Evolutionary conservation across 2,888 invertebrate genomes (phyloP).

Genomic region (Agrenia bidenticulata): DNA sequence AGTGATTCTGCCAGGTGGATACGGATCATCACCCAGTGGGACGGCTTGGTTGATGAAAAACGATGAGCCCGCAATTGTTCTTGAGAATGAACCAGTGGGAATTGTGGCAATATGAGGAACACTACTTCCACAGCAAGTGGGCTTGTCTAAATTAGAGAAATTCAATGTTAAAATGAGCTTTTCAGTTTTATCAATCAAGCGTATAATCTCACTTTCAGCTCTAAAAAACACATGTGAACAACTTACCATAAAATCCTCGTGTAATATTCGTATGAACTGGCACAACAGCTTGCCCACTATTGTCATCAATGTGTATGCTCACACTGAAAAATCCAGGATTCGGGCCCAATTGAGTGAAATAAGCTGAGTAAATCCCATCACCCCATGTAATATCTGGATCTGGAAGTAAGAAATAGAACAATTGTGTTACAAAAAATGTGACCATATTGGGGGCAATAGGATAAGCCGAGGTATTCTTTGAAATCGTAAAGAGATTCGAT

Average conservation of each 20-base stretch:
- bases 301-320: slow-evolving; percentile 54
- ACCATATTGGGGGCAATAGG: slow-evolving; percentile 1
- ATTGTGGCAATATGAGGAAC: slow-evolving; percentile 53
- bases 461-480: neutral
- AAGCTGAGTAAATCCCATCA: slow-evolving; percentile 58
- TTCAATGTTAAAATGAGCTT: slow-evolving; percentile 9
- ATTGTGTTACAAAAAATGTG: slow-evolving; percentile 3
- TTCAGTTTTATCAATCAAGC: neutral
- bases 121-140: slow-evolving; percentile 54
- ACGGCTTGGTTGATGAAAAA: slow-evolving; percentile 52
- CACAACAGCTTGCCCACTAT: slow-evolving; percentile 52
- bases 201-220: neutral
- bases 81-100: slow-evolving; percentile 52
- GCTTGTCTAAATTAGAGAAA: slow-evolving; percentile 36
- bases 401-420: slow-evolving; percentile 20
- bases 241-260: slow-evolving; percentile 48
- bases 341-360: slow-evolving; percentile 55
- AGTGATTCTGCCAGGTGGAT: slow-evolving; percentile 55
- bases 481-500: too few relatives aligned
- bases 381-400: slow-evolving; percentile 57
- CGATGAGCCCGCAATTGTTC: slow-evolving; percentile 52
- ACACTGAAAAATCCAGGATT: slow-evolving; percentile 55
- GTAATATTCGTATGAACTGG: slow-evolving; percentile 52
- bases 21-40: slow-evolving; percentile 51
- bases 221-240: slow-evolving; percentile 11